Base-by-base conservation (phyloP, 1,140 invertebrate species). In the Acromyrmex charruanus region DNA sequence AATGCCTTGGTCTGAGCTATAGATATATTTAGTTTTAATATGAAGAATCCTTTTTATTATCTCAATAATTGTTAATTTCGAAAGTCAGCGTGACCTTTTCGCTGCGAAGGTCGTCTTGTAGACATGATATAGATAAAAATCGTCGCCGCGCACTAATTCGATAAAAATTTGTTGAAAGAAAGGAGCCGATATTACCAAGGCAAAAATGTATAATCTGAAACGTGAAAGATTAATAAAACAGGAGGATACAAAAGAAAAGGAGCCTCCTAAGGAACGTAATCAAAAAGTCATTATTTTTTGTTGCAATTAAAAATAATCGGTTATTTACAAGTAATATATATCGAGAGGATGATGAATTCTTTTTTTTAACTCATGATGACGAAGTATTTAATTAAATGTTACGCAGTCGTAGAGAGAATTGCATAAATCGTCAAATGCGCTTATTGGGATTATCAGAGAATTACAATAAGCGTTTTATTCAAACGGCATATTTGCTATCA, bases 381-480 rank as follows among this genome's bases (percentile, higher is more conserved):
- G 5, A 21, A 77, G 7, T 39, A 25, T 51, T 53, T 18, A 9
- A 61, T 1, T 59, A 71, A 69, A 85, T 39, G 25, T 28, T 51
- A 21, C 0, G 28, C 9, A n/a, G 28, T 49, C 4, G 0, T 10
- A 51, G 35, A 7, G 51, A 88, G 66, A 90, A 79, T 86, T 91
- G 71, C 49, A 63, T 61, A 51, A 61, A 69, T 86, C 35, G 77
- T 28, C 58, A 80, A 71, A 85, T 71, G 63, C 58, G 65, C 35
- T 84, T 87, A 87, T 82, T 25, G 14, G 14, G 35, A 87, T 90
- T 85, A 90, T 65, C 25, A 51, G 58, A 12, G 31, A 49, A 61
- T 85, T 81, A 63, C 51, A 90, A 89, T 87, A 89, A 90, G 75
- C 61, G n/a, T 71, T 81, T 77, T 77, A 85, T 87, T 87, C 77